A percentile compares a stretch with the other conserved stretches of the same genome.
Conservation (phyloP, 2,888 invertebrate genomes). For the Polydesmus complanatus region DNA sequence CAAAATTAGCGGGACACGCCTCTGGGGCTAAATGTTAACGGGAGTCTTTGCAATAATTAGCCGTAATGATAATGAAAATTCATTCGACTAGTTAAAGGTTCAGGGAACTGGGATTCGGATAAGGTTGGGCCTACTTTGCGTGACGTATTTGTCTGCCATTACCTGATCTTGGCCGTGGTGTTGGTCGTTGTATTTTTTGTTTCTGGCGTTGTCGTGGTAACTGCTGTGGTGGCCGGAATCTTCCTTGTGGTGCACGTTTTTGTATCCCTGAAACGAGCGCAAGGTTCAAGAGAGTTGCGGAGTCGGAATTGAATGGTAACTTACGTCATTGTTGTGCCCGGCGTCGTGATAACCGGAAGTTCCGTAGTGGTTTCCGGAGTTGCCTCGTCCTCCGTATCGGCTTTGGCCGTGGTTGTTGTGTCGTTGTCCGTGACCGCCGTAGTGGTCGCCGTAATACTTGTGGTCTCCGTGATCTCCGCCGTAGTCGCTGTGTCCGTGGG, state of each 20-base stretch:
- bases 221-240: conserved; percentile 9
- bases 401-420: not conserved
- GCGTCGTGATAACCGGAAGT: not conserved
- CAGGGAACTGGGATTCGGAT: too few relatives aligned
- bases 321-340: too few relatives aligned
- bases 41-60: too few relatives aligned
- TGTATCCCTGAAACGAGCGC: too few relatives aligned
- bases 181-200: conserved; percentile 2
- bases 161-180: conserved; percentile 4
- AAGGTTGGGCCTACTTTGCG: too few relatives aligned
- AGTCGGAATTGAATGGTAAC: too few relatives aligned
- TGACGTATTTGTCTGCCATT: too few relatives aligned
- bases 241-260: conserved; percentile 10
- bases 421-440: conserved; percentile 7
- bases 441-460: conserved; percentile 4
- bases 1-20: too few relatives aligned
- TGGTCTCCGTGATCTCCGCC: conserved; percentile 41
- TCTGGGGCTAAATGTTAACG: too few relatives aligned
- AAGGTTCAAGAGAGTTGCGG: too few relatives aligned
- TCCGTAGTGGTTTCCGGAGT: conserved; percentile 9
- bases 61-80: too few relatives aligned
- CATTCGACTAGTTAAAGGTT: too few relatives aligned
- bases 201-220: conserved; percentile 1
- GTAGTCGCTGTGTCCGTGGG: conserved; percentile 41
- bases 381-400: conserved; percentile 6